Evolutionary conservation across 2,797 vertebrate species (phyloP).

Genomic region (Phalanger gymnotis): DNA sequence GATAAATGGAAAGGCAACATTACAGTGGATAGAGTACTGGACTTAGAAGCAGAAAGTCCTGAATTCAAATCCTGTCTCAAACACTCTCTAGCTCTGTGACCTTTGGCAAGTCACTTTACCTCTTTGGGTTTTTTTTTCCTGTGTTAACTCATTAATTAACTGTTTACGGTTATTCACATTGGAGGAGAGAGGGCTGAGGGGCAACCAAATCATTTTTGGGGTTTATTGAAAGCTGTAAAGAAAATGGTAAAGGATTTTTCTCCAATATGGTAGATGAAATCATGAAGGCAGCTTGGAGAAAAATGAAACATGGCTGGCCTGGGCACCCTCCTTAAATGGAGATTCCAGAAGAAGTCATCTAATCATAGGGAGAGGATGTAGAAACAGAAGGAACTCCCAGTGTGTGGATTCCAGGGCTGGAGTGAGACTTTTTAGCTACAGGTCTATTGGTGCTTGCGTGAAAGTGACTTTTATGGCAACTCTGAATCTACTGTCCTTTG

Average conservation of each 20-base stretch:
- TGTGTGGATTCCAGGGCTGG: not conserved
- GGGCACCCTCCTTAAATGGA: not conserved
- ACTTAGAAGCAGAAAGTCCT: not conserved
- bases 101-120: not conserved
- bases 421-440: not conserved
- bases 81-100: not conserved
- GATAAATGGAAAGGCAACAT: not conserved
- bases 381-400: not conserved
- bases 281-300: not conserved
- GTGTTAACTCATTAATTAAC: not conserved
- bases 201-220: not conserved
- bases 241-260: not conserved
- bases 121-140: not conserved
- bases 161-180: not conserved
- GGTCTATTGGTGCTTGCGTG: not conserved
- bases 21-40: not conserved
- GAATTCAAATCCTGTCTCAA: not conserved
- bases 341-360: not conserved
- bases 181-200: not conserved
- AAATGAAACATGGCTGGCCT: not conserved
- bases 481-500: no score
- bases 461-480: not conserved
- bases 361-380: not conserved
- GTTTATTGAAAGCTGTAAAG: not conserved
- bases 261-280: not conserved